Percentiles rank a stretch among this genome's conserved stretches.
phyloP scores from a whole-genome alignment of 2,113 vertebrate genomes.

The Litocranius walleri region DNA sequence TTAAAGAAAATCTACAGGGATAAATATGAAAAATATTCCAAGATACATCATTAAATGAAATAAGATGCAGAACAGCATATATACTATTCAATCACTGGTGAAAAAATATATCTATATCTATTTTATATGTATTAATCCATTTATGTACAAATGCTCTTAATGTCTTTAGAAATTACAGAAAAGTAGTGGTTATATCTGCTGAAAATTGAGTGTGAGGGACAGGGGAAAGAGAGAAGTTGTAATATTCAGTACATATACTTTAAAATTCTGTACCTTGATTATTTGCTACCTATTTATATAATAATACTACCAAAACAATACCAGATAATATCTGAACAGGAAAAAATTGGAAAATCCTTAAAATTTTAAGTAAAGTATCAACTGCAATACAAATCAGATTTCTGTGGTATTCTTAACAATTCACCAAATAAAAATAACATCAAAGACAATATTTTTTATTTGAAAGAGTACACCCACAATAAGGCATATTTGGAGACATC shows the following conservation, averaged over 20 bases:
- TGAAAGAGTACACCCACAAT: neutral
- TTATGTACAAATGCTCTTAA: neutral
- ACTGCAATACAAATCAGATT: neutral
- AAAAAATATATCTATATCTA: neutral
- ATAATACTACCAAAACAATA: neutral
- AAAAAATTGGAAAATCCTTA: neutral
- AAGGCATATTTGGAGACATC: neutral
- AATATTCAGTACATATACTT: neutral
- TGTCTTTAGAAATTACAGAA: neutral
- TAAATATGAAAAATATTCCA: neutral
- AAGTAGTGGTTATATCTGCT: neutral
- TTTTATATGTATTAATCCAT: neutral
- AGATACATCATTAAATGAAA: neutral
- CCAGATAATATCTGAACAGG: neutral
- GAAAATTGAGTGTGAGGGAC: neutral
- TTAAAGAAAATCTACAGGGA: neutral
- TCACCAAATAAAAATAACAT: constrained; percentile 6
- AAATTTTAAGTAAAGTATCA: neutral
- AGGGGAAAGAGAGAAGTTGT: neutral
- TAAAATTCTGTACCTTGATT: neutral
- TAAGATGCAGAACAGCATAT: neutral
- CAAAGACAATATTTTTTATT: neutral
- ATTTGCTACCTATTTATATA: neutral
- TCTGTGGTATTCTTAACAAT: neutral
- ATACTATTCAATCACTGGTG: neutral